Evolutionary conservation across 2,113 vertebrate genomes (phyloP), one percentile per base, ranked within the genome.

Genomic region (Urocynchramus pylzowi): DNA sequence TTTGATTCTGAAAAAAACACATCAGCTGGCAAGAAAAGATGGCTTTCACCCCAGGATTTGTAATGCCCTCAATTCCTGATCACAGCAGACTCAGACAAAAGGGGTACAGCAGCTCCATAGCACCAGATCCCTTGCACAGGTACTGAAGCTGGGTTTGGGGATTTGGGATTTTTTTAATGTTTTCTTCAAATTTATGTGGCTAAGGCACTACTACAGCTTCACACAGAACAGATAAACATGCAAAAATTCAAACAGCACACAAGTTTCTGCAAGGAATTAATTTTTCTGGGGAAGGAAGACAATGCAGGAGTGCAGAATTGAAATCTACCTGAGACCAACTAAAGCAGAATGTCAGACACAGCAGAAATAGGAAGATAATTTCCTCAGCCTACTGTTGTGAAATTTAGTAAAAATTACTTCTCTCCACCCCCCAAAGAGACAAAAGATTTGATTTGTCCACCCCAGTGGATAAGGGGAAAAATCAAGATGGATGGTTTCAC

Each of bases 401-500:
- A 91, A 84, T 91, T 76, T 90, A 89, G 87, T 70, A 91, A 87
- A 87, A 8, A 19, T 91, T 35, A 91, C 78, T 47, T 57, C 13
- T 22, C 24, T 61, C 27, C 28, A 9, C 31, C 27, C n/a, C 27
- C 53, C 42, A 61, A 93, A 96, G 68, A 90, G 83, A 88, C 71
- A 74, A 70, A 93, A 95, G 75, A 94, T 93, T 95, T 7, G 16
- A 93, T 93, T 96, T 94, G 78, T 41, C 41, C 65, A 86, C 64
- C 85, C 89, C 16, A 41, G 94, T 50, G 86, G 73, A 50, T 77
- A 78, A 64, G 17, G 24, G 60, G 37, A 20, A 77, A 73, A 95
- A 95, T 93, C 90, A 96, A 95, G 95, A 93, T 69, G 69, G 89
- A 94, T 92, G 73, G 79, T 70, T 95, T 90, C 88, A 83, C 94